Evolutionary conservation across 2,888 invertebrate species (phyloP).

Genomic region (Achlya flavicornis): DNA sequence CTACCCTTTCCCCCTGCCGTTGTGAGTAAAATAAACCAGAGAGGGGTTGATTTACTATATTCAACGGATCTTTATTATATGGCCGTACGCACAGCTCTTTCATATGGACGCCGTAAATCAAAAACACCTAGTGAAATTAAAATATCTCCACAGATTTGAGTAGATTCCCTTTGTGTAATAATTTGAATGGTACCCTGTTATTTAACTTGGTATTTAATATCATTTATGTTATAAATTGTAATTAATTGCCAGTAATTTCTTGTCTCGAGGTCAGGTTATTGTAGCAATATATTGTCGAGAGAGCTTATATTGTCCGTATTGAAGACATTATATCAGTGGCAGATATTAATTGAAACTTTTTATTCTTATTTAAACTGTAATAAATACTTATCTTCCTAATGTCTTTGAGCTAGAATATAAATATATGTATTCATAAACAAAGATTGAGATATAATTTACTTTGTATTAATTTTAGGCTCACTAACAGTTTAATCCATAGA

Average conservation of each 20-base stretch:
- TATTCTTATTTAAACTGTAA: not conserved
- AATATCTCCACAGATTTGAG: slow-evolving; percentile 54
- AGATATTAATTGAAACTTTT: slow-evolving; percentile 15
- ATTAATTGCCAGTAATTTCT: slow-evolving; percentile 53
- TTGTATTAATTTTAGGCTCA: too few relatives aligned
- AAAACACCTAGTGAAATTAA: slow-evolving; percentile 69
- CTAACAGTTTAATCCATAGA: too few relatives aligned
- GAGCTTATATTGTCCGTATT: slow-evolving; percentile 26
- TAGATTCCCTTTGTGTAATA: slow-evolving; percentile 42
- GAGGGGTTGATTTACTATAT: slow-evolving; percentile 16
- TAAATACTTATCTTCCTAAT: too few relatives aligned
- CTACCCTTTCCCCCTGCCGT: slow-evolving; percentile 24
- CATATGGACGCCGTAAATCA: slow-evolving; percentile 73
- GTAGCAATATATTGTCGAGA: slow-evolving; percentile 40
- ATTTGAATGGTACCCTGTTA: slow-evolving; percentile 39
- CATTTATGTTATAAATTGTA: slow-evolving; percentile 51
- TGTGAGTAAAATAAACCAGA: slow-evolving; percentile 16
- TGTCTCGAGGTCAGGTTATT: slow-evolving; percentile 45
- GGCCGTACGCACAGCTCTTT: slow-evolving; percentile 67
- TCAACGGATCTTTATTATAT: slow-evolving; percentile 36
- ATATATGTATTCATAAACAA: too few relatives aligned
- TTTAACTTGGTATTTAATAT: slow-evolving; percentile 46
- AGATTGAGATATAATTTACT: not conserved
- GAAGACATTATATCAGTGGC: slow-evolving; percentile 21
- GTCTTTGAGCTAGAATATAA: too few relatives aligned